Conservation (phyloP, 92 coral and sea anemone genomes). For the Epizoanthus ramosus region DNA sequence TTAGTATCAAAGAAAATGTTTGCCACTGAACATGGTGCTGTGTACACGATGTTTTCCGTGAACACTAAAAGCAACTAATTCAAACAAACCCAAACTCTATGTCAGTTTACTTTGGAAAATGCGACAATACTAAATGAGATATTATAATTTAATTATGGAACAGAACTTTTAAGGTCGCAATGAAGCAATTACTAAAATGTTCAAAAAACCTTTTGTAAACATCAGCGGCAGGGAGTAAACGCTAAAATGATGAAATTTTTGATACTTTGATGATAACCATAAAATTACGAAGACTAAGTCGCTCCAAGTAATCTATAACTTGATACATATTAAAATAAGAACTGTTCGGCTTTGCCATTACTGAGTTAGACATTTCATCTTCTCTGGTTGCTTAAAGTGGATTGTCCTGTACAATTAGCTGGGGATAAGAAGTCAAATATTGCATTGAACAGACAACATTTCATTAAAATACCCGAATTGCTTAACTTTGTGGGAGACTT, state of each 20-base stretch:
- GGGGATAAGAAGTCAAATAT: conserved; percentile 48
- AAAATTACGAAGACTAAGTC: not conserved
- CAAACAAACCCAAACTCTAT: conserved; percentile 33
- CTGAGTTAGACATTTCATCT: not conserved
- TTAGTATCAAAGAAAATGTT: not conserved
- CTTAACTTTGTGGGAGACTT: conserved; percentile 67
- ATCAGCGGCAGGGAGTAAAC: conserved; percentile 20
- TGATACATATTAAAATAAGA: not conserved
- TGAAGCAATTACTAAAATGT: conserved; percentile 42
- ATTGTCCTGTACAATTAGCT: conserved; percentile 47
- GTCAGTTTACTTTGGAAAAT: conserved; percentile 17
- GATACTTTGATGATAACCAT: not conserved
- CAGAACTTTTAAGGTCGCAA: conserved; percentile 15
- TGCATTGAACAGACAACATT: conserved; percentile 67
- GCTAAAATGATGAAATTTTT: not conserved
- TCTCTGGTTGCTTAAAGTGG: not conserved
- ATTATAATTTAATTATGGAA: conserved; percentile 48
- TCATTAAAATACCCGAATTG: conserved; percentile 67
- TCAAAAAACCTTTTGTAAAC: conserved; percentile 21
- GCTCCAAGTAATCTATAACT: not conserved
- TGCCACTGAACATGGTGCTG: too few relatives aligned
- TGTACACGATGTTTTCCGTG: too few relatives aligned
- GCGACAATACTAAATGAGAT: conserved; percentile 41
- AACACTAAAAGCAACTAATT: too few relatives aligned
- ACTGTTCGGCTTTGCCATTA: not conserved